Evolutionary conservation across 2,113 vertebrate species (phyloP).

Genomic region (Thamnophis sirtalis): DNA sequence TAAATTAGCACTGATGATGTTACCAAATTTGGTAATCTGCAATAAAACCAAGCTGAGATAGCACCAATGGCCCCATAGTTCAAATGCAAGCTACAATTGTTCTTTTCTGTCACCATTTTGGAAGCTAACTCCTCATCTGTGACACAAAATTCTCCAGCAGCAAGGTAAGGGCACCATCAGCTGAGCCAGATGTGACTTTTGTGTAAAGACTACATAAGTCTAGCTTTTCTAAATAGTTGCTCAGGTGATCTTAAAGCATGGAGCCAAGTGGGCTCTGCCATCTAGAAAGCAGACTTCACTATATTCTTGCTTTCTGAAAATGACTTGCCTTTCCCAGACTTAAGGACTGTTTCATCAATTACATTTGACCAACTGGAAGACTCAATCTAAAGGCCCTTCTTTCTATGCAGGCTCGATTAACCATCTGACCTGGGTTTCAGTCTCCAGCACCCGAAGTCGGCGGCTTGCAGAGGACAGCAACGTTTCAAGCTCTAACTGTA

Average conservation of each 20-base stretch:
- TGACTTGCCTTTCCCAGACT: background rate
- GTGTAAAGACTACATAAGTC: background rate
- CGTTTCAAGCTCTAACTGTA: conserved; percentile 96
- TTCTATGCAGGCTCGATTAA: background rate
- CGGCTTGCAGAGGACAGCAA: conserved; percentile 92
- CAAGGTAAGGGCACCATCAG: background rate
- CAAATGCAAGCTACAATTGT: background rate
- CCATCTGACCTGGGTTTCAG: conserved; percentile 88
- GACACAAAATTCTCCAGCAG: background rate
- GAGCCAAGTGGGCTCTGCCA: background rate
- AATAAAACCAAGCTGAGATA: background rate
- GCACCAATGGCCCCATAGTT: background rate
- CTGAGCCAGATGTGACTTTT: background rate
- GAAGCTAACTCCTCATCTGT: background rate
- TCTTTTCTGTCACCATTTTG: background rate
- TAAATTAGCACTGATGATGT: background rate
- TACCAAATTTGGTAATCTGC: background rate
- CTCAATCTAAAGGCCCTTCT: background rate
- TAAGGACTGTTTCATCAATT: background rate
- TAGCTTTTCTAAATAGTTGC: background rate
- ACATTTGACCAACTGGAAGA: background rate
- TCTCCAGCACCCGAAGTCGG: conserved; percentile 89
- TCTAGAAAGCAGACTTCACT: background rate
- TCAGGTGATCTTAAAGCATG: background rate
- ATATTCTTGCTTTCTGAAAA: background rate